Base-by-base conservation (phyloP, 2,113 vertebrate species). In the Pseudopipra pipra region DNA sequence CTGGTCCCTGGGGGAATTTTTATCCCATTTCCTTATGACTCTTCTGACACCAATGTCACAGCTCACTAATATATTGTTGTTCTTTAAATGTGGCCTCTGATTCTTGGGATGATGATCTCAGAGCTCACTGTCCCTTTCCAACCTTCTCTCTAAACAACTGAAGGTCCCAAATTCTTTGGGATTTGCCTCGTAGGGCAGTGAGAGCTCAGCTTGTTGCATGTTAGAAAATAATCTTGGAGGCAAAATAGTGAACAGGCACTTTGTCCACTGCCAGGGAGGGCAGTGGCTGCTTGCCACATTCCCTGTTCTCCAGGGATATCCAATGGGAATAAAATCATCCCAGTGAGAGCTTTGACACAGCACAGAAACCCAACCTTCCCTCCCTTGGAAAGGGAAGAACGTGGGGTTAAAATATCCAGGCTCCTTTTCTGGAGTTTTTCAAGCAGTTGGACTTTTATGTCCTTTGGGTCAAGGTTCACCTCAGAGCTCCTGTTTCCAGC, bases 191-290 rank as follows among this genome's bases (percentile, higher is more conserved):
- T 27, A 5, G n/a, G 27, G 15, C 33, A 20, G 2, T 14, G 21
- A 41, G 39, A 22, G 5, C 11, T 46, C 44, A 52, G 19, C 1
- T 0, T 4, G 14, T 6, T 16, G 30, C 20, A 10, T 5, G 17
- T 16, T 11, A 56, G 54, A 18, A 79, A 89, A 61, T 30, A 7
- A 30, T 30, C 44, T n/a, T 14, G 47, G 39, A 25, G 49, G 39
- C 20, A 52, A 56, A 63, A 46, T 49, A 33, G 39, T 33, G 47
- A 61, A 27, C 2, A 21, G 77, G 58, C 39, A 18, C 1, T 1
- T 28, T 37, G 30, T 28, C 14, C 7, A 1, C 24, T 33, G 7
- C n/a, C 24, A 12, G 84, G 28, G 55, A 13, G 14, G 8, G 14
- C 43, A 8, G 35, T 16, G 44, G 19, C 62, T 62, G 9, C 46